A percentile compares a stretch with the other conserved stretches of the same genome.
Evolutionary conservation across 2,888 invertebrate species (phyloP).

Genomic region (Drosophila pseudotakahashii): DNA sequence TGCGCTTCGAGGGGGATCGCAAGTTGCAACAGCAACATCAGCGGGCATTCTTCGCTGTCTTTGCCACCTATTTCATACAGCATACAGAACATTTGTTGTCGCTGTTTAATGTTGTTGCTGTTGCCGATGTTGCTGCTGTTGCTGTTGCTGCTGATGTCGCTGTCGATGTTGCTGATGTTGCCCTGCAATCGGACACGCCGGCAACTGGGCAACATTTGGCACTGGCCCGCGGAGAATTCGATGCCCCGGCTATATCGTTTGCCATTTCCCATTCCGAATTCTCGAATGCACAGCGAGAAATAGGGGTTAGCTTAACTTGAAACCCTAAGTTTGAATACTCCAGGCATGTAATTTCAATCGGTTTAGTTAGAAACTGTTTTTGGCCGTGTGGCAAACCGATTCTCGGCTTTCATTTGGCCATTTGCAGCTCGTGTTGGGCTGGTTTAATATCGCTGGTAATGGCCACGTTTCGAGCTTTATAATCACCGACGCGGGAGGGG

Average conservation of each 20-base stretch:
- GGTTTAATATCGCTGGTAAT: constrained; percentile 73
- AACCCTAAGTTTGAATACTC: not conserved
- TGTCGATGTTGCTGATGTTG: constrained; percentile 47
- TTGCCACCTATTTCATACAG: constrained; percentile 76
- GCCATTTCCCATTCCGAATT: constrained; percentile 11
- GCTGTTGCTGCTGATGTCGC: constrained; percentile 32
- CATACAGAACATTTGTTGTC: constrained; percentile 56
- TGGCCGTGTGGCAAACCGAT: not conserved
- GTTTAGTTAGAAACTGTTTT: no score
- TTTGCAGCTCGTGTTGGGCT: constrained; percentile 50
- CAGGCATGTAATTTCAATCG: no score
- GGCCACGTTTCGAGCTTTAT: constrained; percentile 71
- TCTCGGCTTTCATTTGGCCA: constrained; percentile 40
- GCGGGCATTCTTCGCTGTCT: constrained; percentile 63
- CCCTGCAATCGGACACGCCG: constrained; percentile 62
- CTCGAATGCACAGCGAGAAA: not conserved
- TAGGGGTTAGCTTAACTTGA: no score
- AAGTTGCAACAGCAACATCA: constrained; percentile 32
- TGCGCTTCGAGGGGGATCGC: constrained; percentile 24
- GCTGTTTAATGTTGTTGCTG: constrained; percentile 40
- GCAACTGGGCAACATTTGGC: constrained; percentile 44
- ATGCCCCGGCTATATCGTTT: constrained; percentile 24
- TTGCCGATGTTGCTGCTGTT: constrained; percentile 20
- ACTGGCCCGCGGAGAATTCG: constrained; percentile 51
- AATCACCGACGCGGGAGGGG: constrained; percentile 52